Conservation (phyloP, 2,797 vertebrate genomes). For the Perdix hodgsoniae region DNA sequence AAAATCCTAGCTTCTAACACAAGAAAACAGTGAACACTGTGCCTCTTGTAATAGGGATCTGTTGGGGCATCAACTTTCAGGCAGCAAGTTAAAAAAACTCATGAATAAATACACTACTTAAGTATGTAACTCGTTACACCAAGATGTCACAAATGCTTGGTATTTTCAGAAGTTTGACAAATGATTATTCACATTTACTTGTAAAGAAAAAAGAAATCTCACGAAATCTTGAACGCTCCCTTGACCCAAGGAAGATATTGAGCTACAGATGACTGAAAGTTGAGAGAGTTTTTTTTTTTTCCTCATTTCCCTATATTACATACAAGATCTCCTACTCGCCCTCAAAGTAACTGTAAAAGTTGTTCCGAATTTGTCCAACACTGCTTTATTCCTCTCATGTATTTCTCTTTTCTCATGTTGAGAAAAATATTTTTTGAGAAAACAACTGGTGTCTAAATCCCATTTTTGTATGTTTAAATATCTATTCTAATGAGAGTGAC, state of each 20-base stretch:
- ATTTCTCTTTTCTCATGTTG: not conserved
- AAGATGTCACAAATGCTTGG: not conserved
- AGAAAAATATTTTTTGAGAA: not conserved
- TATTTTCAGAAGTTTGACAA: not conserved
- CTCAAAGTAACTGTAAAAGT: not conserved
- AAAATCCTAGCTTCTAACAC: not conserved
- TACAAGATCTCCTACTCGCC: not conserved
- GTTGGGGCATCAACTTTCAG: not conserved
- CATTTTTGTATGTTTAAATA: not conserved
- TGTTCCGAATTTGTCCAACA: not conserved
- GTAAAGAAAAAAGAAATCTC: not conserved
- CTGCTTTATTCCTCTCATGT: not conserved
- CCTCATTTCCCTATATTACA: not conserved
- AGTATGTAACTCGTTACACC: not conserved
- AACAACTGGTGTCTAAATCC: not conserved
- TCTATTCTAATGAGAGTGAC: not conserved
- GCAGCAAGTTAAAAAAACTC: not conserved
- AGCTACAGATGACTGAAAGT: not conserved
- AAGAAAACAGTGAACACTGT: not conserved
- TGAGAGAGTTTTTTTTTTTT: not conserved
- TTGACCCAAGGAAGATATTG: not conserved
- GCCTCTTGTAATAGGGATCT: not conserved
- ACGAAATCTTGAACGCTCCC: not conserved
- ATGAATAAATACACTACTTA: not conserved
- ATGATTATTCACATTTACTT: not conserved